phyloP scores from a whole-genome alignment of 2,797 vertebrate species.

The Cynodonichthys magdalenae region DNA sequence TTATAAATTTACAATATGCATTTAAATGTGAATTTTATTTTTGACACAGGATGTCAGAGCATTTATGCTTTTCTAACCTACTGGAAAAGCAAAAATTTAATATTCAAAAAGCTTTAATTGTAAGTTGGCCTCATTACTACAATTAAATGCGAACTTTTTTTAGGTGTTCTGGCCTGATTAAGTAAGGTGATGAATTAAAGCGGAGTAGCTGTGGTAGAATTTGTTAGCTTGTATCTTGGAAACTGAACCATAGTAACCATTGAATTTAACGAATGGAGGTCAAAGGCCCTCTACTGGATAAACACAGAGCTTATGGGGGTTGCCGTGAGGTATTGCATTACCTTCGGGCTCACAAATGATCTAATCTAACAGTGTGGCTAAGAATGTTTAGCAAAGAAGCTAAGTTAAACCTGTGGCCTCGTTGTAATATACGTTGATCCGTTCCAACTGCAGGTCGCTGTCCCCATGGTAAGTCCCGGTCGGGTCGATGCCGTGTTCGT shows the following conservation, averaged over 20 bases:
- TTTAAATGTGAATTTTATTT: too few species aligned
- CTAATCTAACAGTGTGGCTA: conserved; percentile 4
- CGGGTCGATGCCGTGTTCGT: conserved; percentile 75
- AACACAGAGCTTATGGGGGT: not conserved
- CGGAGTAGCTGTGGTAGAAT: not conserved
- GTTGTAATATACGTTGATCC: conserved; percentile 76
- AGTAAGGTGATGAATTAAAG: too few species aligned
- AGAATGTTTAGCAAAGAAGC: not conserved
- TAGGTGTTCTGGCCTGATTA: too few species aligned
- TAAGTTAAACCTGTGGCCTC: conserved; percentile 61
- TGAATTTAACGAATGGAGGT: conserved; percentile 2
- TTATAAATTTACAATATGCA: not conserved
- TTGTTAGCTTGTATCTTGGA: conserved; percentile 29
- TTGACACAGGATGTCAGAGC: too few species aligned
- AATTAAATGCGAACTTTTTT: too few species aligned
- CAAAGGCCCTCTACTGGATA: conserved; percentile 18
- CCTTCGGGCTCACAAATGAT: not conserved
- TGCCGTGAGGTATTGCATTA: conserved; percentile 17
- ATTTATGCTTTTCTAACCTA: too few species aligned
- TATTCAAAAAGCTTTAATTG: too few species aligned
- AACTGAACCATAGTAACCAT: conserved; percentile 36
- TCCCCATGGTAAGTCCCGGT: conserved; percentile 68
- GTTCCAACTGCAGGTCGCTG: conserved; percentile 70
- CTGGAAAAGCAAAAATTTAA: too few species aligned
- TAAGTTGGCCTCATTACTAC: too few species aligned